Base-by-base conservation (phyloP, 1,140 invertebrate genomes). In the Halyomorpha halys region DNA sequence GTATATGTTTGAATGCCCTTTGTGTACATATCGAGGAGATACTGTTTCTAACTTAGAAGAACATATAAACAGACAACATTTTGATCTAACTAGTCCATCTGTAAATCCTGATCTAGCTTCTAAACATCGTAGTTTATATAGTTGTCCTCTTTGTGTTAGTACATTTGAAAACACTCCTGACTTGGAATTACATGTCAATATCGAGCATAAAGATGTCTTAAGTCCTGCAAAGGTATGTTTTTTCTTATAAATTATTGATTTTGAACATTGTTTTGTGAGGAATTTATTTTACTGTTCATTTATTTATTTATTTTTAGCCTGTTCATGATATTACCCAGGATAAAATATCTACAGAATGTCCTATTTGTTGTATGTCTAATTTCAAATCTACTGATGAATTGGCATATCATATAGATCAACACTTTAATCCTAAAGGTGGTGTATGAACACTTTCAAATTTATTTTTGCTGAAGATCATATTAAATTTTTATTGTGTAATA, bases 131-230 rank as follows among this genome's bases (percentile, higher is more conserved):
- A 71, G 73, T 62, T 69, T 74, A 15, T 80, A 79, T 63, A 78
- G 76, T 65, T 91, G 86, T 73, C 87, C 87, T 1, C 78, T 89
- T 34, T 89, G 88, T 73, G 76, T 84, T 67, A 81, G 81, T 67
- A 82, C 82, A 45, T 91, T 89, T 74, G 78, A 81, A 21, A 83
- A 84, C 65, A 82, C 82, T 13, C 82, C 84, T n/a, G 87, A 89
- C 72, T 79, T 92, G 25, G 87, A 91, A 74, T 72, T 90, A 13
- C 90, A 93, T 73, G 89, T 92, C 0, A 91, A 91, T 74, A 85
- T 89, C 23, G 87, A 89, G 71, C 89, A 92, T 73, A 80, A 81
- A 71, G 85, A 87, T 74, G 82, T 87, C 67, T 76, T 87, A 8
- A 86, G 84, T 70, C 81, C 81, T 51, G 68, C 67, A 39, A 69